Conservation (phyloP, 2,797 vertebrate species). For the Pelochelys cantorii region DNA sequence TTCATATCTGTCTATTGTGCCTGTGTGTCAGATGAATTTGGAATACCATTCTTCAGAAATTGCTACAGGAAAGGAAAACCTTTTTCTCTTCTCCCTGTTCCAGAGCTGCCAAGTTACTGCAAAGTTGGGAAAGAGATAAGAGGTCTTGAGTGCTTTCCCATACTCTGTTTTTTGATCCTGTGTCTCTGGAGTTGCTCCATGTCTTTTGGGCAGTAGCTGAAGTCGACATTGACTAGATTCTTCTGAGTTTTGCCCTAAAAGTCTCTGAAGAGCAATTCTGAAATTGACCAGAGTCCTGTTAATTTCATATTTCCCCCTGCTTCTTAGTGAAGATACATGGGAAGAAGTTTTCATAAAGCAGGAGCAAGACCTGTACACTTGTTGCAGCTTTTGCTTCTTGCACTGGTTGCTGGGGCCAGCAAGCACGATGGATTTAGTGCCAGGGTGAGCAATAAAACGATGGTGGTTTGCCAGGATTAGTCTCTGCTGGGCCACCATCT, state of each 20-base stretch:
- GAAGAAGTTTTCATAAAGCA: neutral
- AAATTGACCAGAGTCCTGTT: neutral
- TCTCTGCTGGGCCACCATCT: no score
- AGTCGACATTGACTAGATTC: neutral
- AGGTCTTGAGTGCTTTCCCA: neutral
- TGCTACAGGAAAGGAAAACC: neutral
- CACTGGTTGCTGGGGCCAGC: neutral
- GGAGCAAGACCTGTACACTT: neutral
- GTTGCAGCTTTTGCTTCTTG: neutral
- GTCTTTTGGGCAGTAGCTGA: neutral
- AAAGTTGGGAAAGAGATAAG: neutral
- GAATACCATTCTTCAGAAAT: neutral
- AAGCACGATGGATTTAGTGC: neutral
- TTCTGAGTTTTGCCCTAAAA: neutral
- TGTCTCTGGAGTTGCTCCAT: neutral
- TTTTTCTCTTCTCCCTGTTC: neutral
- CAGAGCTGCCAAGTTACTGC: neutral
- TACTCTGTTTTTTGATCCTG: neutral
- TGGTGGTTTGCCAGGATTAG: no score
- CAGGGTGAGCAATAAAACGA: no score
- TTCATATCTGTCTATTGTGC: neutral
- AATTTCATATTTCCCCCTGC: neutral
- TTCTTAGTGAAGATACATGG: neutral
- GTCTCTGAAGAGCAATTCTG: neutral
- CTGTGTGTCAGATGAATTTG: neutral